These are phyloP conservation scores for Acanthochromis polyacanthus DNA, from an alignment of 2,113 vertebrate genomes.

Conservation along the genomic window DNA sequence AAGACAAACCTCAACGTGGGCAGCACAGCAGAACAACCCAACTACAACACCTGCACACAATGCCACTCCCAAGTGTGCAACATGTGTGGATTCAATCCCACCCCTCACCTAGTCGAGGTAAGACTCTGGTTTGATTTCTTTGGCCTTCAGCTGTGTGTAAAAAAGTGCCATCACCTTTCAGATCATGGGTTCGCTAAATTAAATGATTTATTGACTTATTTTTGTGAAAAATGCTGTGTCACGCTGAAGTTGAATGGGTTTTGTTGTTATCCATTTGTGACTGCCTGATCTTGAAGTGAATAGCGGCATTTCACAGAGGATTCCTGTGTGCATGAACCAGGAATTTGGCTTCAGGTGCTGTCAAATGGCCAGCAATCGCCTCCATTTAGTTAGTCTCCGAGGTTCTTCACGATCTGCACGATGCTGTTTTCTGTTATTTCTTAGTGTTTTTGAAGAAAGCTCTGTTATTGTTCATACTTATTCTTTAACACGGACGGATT, in stretches of 20 bases:
- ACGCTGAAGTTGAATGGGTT: constrained; percentile 24
- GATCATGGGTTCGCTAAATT: background rate
- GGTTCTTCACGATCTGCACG: background rate
- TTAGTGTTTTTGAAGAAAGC: background rate
- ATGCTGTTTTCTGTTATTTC: background rate
- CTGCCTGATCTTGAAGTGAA: constrained; percentile 18
- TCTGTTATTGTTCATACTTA: background rate
- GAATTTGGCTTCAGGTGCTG: constrained; percentile 30
- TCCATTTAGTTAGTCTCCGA: background rate
- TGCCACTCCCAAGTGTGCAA: constrained; percentile 97
- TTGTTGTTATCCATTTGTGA: constrained; percentile 37
- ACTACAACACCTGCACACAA: constrained; percentile 96
- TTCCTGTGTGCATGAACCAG: constrained; percentile 15
- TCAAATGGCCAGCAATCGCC: constrained; percentile 34
- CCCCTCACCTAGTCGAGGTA: constrained; percentile 97
- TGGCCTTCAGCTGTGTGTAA: constrained; percentile 6
- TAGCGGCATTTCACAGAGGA: constrained; percentile 21
- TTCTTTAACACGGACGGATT: background rate
- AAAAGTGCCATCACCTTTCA: background rate
- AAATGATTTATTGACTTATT: constrained; percentile 53
- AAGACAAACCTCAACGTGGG: constrained; percentile 93
- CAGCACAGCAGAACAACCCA: constrained; percentile 87
- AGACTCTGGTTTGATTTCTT: constrained; percentile 64
- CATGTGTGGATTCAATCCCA: constrained; percentile 98
- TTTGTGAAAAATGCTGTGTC: constrained; percentile 53